phyloP scores from a whole-genome alignment of 2,113 vertebrate genomes.

The Trinectes maculatus region DNA sequence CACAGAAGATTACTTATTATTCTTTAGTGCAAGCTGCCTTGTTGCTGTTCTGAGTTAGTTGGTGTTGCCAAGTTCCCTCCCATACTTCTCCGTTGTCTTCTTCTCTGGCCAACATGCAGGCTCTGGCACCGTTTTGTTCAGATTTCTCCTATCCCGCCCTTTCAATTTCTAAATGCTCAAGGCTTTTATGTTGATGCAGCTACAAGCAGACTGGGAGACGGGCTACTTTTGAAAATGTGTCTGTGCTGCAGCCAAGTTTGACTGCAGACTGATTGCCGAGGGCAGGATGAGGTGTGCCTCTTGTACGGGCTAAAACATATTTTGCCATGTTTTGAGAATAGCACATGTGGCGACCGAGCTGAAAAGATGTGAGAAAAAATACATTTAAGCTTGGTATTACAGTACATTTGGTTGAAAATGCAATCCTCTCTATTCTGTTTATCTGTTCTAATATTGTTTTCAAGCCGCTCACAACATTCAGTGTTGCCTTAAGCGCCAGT shows the following conservation, averaged over 20 bases:
- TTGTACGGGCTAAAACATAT: conserved; percentile 48
- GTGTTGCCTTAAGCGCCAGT: conserved; percentile 31
- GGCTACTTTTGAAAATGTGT: conserved; percentile 61
- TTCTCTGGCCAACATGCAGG: conserved; percentile 54
- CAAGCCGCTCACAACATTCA: conserved; percentile 9
- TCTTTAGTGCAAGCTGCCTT: conserved; percentile 45
- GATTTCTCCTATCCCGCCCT: conserved; percentile 65
- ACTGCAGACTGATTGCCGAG: conserved; percentile 46
- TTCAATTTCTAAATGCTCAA: conserved; percentile 57
- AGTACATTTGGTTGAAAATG: conserved; percentile 2
- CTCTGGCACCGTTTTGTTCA: conserved; percentile 68
- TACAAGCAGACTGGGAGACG: conserved; percentile 67
- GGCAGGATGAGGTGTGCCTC: conserved; percentile 59
- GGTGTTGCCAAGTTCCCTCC: conserved; percentile 70
- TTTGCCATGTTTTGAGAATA: conserved; percentile 11
- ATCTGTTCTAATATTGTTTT: conserved; percentile 8
- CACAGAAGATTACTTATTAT: conserved; percentile 51
- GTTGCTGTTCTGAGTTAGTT: conserved; percentile 51
- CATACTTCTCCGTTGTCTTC: conserved; percentile 51
- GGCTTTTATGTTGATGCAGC: conserved; percentile 69
- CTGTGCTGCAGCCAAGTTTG: conserved; percentile 67
- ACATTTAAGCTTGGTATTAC: neutral
- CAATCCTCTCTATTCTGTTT: neutral
- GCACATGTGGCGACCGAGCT: neutral
- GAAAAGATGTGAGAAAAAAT: neutral